Conservation (phyloP, 2,113 vertebrate species). For the Melanostigma gelatinosum region DNA sequence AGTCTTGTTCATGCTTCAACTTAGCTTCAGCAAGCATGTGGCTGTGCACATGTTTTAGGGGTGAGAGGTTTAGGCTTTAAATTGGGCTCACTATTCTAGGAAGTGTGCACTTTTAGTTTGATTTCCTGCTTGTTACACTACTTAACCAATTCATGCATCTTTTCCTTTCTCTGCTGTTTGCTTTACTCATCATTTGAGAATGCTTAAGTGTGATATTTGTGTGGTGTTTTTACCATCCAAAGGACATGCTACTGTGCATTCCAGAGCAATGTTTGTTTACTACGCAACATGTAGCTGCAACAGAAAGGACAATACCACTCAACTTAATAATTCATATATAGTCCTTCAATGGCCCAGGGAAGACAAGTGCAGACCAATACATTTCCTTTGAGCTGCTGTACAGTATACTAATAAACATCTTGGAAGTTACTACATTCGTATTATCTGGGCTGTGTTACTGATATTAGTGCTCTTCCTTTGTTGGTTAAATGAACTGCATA, state of each 20-base stretch:
- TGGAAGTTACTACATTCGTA: not conserved
- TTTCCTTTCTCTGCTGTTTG: constrained; percentile 37
- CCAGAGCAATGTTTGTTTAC: constrained; percentile 11
- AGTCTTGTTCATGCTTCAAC: constrained; percentile 38
- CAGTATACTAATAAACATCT: not conserved
- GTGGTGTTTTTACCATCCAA: constrained; percentile 28
- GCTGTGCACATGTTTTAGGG: not conserved
- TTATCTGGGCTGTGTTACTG: not conserved
- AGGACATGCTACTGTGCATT: constrained; percentile 1
- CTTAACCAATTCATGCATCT: constrained; percentile 62
- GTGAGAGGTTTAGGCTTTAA: not conserved
- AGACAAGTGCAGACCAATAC: constrained; percentile 6
- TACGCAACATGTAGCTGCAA: constrained; percentile 18
- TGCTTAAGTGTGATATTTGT: constrained; percentile 40
- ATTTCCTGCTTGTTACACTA: constrained; percentile 53
- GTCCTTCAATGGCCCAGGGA: not conserved
- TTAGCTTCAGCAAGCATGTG: not conserved
- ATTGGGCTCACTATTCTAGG: constrained; percentile 48
- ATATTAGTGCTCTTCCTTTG: not conserved
- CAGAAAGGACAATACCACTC: constrained; percentile 34
- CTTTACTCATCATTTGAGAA: constrained; percentile 37
- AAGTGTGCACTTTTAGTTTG: constrained; percentile 47
- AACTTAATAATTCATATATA: constrained; percentile 40
- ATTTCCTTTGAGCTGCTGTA: not conserved
- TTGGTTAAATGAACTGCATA: not conserved